Evolutionary conservation across 2,797 vertebrate species (phyloP).

Genomic region (Megaceryle alcyon): DNA sequence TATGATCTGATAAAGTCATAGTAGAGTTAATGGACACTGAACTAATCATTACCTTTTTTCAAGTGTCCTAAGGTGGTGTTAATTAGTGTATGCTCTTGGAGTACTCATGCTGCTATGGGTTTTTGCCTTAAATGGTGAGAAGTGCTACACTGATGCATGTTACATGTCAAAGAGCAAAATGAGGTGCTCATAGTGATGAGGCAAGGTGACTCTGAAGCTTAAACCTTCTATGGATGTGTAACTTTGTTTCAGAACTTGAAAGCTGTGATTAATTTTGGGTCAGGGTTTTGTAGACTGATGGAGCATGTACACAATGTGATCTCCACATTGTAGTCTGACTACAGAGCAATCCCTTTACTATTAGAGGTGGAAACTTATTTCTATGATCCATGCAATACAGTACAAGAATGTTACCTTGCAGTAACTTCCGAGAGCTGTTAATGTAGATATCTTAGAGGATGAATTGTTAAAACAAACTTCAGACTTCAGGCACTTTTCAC

Average conservation of each 20-base stretch:
- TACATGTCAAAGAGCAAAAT: background rate
- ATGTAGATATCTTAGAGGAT: rapidly evolving
- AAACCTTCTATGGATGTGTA: background rate
- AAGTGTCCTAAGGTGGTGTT: background rate
- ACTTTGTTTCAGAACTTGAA: background rate
- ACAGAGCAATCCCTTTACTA: background rate
- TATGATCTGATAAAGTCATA: background rate
- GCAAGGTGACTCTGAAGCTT: background rate
- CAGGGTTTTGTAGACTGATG: background rate
- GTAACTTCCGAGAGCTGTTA: background rate
- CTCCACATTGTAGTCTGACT: background rate
- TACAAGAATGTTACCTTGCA: background rate
- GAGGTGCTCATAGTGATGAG: background rate
- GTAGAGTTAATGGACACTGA: background rate
- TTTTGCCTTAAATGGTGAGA: background rate
- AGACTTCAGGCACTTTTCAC: background rate
- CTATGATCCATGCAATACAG: rapidly evolving
- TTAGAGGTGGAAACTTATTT: background rate
- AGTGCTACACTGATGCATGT: too few species aligned
- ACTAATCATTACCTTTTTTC: background rate
- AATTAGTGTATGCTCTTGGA: background rate
- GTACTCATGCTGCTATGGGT: rapidly evolving
- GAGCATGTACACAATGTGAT: rapidly evolving
- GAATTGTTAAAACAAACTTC: background rate
- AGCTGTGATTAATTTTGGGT: background rate